phyloP scores from a whole-genome alignment of 2,797 vertebrate species.

The Phrynocephalus forsythii region DNA sequence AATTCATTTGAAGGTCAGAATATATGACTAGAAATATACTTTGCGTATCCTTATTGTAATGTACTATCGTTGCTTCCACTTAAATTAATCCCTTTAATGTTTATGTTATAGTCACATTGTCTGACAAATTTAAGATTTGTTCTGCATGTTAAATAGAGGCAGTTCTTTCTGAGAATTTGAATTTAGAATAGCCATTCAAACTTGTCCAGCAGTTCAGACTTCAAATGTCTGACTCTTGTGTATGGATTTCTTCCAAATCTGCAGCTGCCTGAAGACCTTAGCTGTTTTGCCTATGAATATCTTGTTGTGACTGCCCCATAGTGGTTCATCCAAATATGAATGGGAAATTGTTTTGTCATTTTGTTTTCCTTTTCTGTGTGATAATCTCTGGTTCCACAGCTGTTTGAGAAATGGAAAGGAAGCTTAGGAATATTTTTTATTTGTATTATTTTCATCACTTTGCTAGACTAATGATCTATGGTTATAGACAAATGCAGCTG shows the following conservation, averaged over 20 bases:
- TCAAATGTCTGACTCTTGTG: conserved; percentile 45
- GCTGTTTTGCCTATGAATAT: conserved; percentile 65
- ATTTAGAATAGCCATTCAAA: neutral
- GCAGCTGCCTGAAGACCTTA: conserved; percentile 50
- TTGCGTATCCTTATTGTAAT: neutral
- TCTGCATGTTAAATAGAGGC: neutral
- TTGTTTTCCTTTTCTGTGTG: neutral
- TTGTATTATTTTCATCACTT: conserved; percentile 50
- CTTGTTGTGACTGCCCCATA: conserved; percentile 74
- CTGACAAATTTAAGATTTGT: neutral
- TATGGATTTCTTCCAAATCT: conserved; percentile 44
- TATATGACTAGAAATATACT: neutral
- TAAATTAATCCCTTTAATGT: neutral
- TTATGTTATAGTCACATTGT: neutral
- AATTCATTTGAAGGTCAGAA: neutral
- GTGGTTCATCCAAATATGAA: conserved; percentile 72
- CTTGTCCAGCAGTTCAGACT: conserved; percentile 34
- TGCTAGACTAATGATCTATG: conserved; percentile 66
- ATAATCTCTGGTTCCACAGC: conserved; percentile 32
- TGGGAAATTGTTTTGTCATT: conserved; percentile 55
- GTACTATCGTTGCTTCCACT: neutral
- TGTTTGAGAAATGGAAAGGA: conserved; percentile 53
- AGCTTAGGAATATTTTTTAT: conserved; percentile 58
- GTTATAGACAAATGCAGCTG: conserved; percentile 59
- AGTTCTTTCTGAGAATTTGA: conserved; percentile 32